phyloP scores from a whole-genome alignment of 2,113 vertebrate species.

The Fukomys damarensis region DNA sequence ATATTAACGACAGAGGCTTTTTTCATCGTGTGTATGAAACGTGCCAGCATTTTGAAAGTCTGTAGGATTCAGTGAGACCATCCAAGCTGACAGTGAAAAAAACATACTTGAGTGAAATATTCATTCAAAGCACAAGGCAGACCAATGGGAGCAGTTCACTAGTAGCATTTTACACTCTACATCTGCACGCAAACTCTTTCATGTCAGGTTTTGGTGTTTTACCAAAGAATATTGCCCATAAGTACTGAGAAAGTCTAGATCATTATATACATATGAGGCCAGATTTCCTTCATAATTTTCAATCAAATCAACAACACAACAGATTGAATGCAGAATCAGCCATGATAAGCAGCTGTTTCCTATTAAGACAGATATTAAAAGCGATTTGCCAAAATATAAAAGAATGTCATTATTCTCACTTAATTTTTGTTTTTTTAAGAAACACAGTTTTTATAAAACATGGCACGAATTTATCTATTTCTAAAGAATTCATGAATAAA shows the following conservation, averaged over 20 bases:
- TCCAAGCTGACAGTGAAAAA: neutral
- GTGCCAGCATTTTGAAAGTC: neutral
- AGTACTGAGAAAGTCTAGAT: neutral
- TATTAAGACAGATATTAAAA: neutral
- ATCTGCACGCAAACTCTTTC: neutral
- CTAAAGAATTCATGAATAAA: constrained; percentile 1
- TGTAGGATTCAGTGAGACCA: neutral
- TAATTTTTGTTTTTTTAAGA: neutral
- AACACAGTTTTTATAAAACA: neutral
- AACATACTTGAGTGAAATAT: neutral
- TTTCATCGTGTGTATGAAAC: neutral
- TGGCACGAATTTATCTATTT: neutral
- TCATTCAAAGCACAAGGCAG: neutral
- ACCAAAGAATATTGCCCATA: neutral
- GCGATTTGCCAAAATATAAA: neutral
- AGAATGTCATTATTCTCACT: neutral
- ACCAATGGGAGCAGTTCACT: neutral
- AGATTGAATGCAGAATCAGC: neutral
- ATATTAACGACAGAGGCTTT: neutral
- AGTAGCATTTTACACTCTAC: neutral
- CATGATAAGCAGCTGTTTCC: neutral
- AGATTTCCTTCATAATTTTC: neutral
- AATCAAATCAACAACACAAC: neutral
- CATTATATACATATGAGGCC: neutral
- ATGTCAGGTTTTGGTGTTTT: neutral